A percentile compares a stretch with the other conserved stretches of the same genome.
Evolutionary conservation across 2,888 invertebrate species (phyloP).

Genomic region (Microplitis deprimator): DNA sequence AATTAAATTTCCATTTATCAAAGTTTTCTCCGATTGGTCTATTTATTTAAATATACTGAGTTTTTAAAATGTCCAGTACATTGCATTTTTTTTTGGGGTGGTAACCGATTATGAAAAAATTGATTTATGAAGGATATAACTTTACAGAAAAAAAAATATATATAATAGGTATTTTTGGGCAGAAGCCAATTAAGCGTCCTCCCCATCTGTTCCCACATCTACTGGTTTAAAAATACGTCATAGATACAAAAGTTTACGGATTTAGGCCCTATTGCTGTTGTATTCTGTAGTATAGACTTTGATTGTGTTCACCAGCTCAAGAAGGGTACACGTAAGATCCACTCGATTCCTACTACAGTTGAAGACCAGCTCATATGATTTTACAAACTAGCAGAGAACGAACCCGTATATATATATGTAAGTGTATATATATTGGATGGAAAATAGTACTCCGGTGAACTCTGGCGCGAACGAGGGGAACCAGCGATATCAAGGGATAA

Average conservation of each 20-base stretch:
- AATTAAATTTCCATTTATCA: too few relatives aligned
- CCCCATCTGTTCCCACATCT: conserved; percentile 60
- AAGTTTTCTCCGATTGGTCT: too few relatives aligned
- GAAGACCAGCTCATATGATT: background rate
- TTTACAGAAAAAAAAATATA: background rate
- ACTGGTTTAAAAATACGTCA: conserved; percentile 19
- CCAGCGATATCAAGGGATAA: conserved; percentile 55
- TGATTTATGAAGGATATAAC: conserved; percentile 15
- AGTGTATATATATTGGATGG: conserved; percentile 18
- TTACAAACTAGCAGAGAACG: background rate
- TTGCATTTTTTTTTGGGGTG: background rate
- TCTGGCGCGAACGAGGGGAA: conserved; percentile 31
- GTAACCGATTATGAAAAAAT: background rate
- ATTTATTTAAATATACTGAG: too few relatives aligned
- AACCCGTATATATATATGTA: conserved; percentile 17
- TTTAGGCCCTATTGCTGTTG: conserved; percentile 26
- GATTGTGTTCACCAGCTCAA: background rate
- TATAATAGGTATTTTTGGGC: conserved; percentile 27
- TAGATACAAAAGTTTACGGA: conserved; percentile 37
- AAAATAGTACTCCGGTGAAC: conserved; percentile 41
- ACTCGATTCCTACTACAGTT: background rate
- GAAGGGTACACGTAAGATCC: background rate
- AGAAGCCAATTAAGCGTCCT: conserved; percentile 60
- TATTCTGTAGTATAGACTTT: background rate
- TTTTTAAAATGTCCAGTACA: too few relatives aligned